Percentiles rank a stretch among this genome's conserved stretches.
phyloP scores from a whole-genome alignment of 2,888 invertebrate species.

The Endotricha flammealis region DNA sequence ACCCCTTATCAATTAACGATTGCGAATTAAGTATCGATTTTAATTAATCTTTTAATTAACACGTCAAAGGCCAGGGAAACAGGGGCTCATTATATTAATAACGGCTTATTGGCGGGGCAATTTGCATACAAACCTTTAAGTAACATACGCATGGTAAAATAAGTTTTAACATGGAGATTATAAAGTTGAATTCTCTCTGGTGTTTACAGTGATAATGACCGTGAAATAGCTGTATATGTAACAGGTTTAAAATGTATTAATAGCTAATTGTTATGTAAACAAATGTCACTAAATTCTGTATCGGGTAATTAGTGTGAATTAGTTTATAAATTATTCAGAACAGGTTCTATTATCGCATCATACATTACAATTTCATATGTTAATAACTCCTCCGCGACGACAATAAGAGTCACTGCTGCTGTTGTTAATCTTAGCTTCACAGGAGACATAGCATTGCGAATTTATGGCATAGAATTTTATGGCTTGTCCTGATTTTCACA shows the following conservation, averaged over 20 bases:
- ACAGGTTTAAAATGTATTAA: not conserved
- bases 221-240: not conserved
- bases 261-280: too few species aligned
- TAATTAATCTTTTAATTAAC: slow-evolving; percentile 30
- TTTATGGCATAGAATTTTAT: too few species aligned
- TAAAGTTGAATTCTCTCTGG: not conserved
- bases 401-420: too few species aligned
- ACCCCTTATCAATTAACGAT: not conserved
- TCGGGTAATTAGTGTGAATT: too few species aligned
- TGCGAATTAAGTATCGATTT: not conserved
- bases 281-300: too few species aligned
- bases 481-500: too few species aligned
- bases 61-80: slow-evolving; percentile 26
- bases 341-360: too few species aligned
- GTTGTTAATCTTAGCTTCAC: too few species aligned
- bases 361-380: too few species aligned
- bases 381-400: too few species aligned
- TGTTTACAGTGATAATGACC: not conserved
- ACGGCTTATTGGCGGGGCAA: slow-evolving; percentile 25
- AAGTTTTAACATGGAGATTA: not conserved
- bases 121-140: slow-evolving; percentile 33
- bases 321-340: too few species aligned
- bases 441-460: too few species aligned
- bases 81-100: slow-evolving; percentile 32
- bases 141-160: not conserved